These are phyloP conservation scores for Radopholus similis DNA, from an alignment of 1,140 invertebrate genomes.

Conservation along the genomic window DNA sequence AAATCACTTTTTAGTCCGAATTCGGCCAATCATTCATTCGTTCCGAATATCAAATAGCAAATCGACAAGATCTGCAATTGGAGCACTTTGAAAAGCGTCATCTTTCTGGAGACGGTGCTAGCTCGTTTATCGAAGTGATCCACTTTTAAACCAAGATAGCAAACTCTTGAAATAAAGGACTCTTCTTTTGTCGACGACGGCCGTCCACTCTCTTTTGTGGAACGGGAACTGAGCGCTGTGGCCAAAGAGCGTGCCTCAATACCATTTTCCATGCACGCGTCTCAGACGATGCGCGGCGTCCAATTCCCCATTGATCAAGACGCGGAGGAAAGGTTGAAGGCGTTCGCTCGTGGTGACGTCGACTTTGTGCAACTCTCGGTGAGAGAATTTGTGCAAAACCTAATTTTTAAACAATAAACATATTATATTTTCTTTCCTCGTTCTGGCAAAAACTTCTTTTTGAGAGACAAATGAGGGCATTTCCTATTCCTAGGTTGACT, in stretches of 20 bases:
- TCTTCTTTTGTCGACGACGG: constrained; percentile 15
- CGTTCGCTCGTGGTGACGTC: constrained; percentile 63
- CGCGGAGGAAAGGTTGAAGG: constrained; percentile 71
- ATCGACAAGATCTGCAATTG: constrained; percentile 65
- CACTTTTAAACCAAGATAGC: too few species aligned
- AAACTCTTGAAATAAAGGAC: background rate
- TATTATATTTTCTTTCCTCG: constrained; percentile 13
- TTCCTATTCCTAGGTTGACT: constrained; percentile 39
- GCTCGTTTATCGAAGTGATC: background rate
- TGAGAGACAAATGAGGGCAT: background rate
- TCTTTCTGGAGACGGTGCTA: background rate
- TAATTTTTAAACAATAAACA: too few species aligned
- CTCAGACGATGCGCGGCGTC: constrained; percentile 72
- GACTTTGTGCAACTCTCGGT: constrained; percentile 68
- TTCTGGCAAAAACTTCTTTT: background rate
- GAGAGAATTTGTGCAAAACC: too few species aligned
- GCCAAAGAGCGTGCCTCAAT: constrained; percentile 37
- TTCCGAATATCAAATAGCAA: constrained; percentile 82
- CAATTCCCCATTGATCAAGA: constrained; percentile 83
- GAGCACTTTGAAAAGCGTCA: constrained; percentile 48
- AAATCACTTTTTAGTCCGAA: constrained; percentile 66
- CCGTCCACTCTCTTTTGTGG: constrained; percentile 43
- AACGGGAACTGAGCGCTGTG: constrained; percentile 42
- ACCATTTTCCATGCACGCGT: constrained; percentile 35
- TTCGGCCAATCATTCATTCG: constrained; percentile 85